Evolutionary conservation across 2,888 invertebrate genomes (phyloP).

Genomic region (Mongoloraphidia duomilia): DNA sequence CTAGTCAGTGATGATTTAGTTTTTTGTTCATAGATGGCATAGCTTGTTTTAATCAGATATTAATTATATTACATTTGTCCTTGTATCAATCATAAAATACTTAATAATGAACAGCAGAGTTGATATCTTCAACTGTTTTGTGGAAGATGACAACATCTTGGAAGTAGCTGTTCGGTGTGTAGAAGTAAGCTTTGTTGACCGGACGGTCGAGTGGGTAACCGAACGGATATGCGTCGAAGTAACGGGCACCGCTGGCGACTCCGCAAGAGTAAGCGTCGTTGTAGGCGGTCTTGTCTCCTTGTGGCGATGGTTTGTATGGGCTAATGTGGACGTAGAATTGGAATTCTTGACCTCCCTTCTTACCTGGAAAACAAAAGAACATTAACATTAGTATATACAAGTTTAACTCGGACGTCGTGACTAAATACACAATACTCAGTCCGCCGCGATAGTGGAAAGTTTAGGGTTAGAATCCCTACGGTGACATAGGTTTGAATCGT

Average conservation of each 20-base stretch:
- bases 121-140: conserved; percentile 29
- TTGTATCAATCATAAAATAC: too few relatives aligned
- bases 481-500: too few relatives aligned
- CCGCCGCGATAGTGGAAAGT: too few relatives aligned
- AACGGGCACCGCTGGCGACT: conserved; percentile 36
- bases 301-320: conserved; percentile 29
- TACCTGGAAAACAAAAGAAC: conserved; percentile 12
- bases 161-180: conserved; percentile 51
- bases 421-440: too few relatives aligned
- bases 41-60: too few relatives aligned
- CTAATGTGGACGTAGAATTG: conserved; percentile 35
- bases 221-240: conserved; percentile 46
- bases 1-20: too few relatives aligned
- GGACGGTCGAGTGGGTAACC: conserved; percentile 63
- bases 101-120: conserved; percentile 1
- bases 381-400: too few relatives aligned
- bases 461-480: too few relatives aligned
- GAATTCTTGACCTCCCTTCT: conserved; percentile 43
- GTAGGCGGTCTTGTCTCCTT: conserved; percentile 27
- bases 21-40: too few relatives aligned
- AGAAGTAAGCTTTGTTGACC: conserved; percentile 42
- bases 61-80: too few relatives aligned
- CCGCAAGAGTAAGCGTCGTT: conserved; percentile 36
- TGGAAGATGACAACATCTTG: conserved; percentile 51
- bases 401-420: too few relatives aligned